phyloP scores from a whole-genome alignment of 2,797 vertebrate genomes.

The Eurystomus glaucurus region DNA sequence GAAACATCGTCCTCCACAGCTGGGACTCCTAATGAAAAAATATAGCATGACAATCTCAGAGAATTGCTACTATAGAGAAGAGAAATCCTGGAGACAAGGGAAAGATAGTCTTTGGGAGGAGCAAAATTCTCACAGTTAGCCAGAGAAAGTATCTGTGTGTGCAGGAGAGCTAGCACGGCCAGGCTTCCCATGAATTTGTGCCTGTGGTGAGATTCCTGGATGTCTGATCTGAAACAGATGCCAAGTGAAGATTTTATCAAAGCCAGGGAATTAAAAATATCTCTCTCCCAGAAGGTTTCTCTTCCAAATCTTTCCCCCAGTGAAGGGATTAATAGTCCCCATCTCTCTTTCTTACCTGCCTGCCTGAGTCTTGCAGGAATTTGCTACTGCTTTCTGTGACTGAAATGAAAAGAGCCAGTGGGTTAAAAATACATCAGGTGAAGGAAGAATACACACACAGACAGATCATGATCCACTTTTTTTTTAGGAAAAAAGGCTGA shows the following conservation, averaged over 20 bases:
- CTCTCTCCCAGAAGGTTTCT: constrained; percentile 23
- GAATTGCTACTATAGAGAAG: constrained; percentile 12
- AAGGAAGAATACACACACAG: not conserved
- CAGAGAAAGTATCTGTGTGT: constrained; percentile 32
- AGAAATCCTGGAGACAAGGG: constrained; percentile 28
- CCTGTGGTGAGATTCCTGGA: constrained; percentile 22
- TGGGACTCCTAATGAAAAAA: constrained; percentile 28
- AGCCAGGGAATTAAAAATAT: constrained; percentile 51
- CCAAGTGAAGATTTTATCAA: constrained; percentile 42
- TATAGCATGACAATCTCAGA: not conserved
- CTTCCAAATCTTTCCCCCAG: not conserved
- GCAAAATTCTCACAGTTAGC: constrained; percentile 46
- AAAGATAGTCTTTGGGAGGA: constrained; percentile 36
- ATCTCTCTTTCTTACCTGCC: constrained; percentile 5
- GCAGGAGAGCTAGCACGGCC: constrained; percentile 1
- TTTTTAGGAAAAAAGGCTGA: not conserved
- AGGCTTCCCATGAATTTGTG: constrained; percentile 36
- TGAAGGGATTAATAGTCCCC: constrained; percentile 10
- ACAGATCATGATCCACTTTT: accelerated
- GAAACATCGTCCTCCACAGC: constrained; percentile 31
- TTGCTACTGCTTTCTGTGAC: constrained; percentile 4
- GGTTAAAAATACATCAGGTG: not conserved
- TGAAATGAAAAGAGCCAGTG: not conserved
- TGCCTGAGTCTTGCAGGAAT: constrained; percentile 15
- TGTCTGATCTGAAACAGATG: constrained; percentile 65